These are phyloP conservation scores for Holothuria glaberrima DNA, from an alignment of 35 echinoderm and acorn worm genomes.

Conservation along the genomic window DNA sequence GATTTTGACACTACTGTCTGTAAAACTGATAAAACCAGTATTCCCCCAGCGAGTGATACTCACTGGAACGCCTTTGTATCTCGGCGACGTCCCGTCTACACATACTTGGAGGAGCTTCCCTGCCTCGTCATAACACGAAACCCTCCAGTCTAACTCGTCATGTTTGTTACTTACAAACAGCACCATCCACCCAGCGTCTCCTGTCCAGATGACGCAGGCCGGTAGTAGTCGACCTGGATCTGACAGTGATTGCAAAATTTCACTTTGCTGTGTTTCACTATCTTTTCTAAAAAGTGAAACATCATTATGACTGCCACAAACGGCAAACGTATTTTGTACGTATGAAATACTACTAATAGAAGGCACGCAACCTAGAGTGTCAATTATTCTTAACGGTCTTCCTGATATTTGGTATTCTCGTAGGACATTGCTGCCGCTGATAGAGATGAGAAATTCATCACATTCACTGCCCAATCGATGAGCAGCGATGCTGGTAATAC, in stretches of 20 bases:
- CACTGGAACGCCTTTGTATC: background rate
- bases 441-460: slow-evolving; percentile 16
- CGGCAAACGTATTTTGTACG: background rate
- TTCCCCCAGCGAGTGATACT: background rate
- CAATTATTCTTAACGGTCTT: background rate
- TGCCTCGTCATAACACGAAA: background rate
- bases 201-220: background rate
- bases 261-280: background rate
- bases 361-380: background rate
- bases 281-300: background rate
- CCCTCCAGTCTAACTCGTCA: background rate
- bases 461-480: too few species aligned
- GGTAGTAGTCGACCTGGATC: background rate
- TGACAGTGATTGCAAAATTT: background rate
- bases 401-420: slow-evolving; percentile 3
- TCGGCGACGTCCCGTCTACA: background rate
- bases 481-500: background rate
- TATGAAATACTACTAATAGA: background rate
- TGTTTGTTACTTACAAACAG: background rate
- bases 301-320: background rate
- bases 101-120: background rate
- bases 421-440: background rate
- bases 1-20: background rate
- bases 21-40: background rate
- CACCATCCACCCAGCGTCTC: background rate